Evolutionary conservation across 2,113 vertebrate genomes (phyloP), one percentile per base, ranked within the genome.

Genomic region (Dipodomys merriami): DNA sequence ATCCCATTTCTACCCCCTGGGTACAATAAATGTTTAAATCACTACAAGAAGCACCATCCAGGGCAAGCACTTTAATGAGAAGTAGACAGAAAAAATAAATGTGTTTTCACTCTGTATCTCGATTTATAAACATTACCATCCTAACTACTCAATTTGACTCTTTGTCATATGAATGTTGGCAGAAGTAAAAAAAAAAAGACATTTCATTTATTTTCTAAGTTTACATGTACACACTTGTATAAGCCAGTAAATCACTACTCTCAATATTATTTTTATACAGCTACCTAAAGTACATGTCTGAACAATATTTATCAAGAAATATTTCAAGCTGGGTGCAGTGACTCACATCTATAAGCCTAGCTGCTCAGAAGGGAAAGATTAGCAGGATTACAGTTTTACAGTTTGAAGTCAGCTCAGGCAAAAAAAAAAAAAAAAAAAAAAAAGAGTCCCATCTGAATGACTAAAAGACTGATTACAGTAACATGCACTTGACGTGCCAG

Each of bases 181-280:
- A 91, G 82, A 93, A 82, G 11, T 77, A 57, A 57, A 57, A 57
- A 57, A 84, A 96, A 94, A 85, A 5, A 90, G 53, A 85, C 74
- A 44, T 67, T 90, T 81, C 62, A 95, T 93, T 57, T 90, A 95
- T 85, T 93, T 71, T 95, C 27, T 82, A 87, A 27, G 11, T 69
- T 82, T 77, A 67, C 20, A 16, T 69, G 23, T 60, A 10, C 23
- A 1, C 12, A 27, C 39, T 25, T 44, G 3, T 44, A 35, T 16
- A 1, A 1, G 33, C 13, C 25, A 33, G 44, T 8, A 81, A 20
- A 25, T 8, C n/a, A 71, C 83, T 68, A 79, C 23, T 83, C 11
- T 81, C 33, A 80, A 20, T 29, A 49, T 80, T 19, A 10, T n/a
- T 71, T 62, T 60, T 35, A n/a, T 72, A 16, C 13, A 77, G 25